Base-by-base conservation (phyloP, 2,797 vertebrate species). In the Helostoma temminkii region DNA sequence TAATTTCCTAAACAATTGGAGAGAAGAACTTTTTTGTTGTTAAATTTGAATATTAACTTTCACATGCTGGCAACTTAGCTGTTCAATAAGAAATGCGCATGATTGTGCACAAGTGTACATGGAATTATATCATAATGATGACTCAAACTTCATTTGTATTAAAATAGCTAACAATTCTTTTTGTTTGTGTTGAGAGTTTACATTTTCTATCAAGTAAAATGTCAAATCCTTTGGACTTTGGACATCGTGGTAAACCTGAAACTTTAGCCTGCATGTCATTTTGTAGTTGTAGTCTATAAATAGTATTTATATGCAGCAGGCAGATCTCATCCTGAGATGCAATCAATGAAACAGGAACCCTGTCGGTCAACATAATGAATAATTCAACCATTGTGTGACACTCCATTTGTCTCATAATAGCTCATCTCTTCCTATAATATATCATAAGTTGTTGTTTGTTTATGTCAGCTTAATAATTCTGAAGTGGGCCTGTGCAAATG, bases 331-430 rank as follows among this genome's bases (percentile, higher is more conserved):
- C 55, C 59, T 63, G 61, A 21, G 48, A 32, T 26, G 22, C 53
- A 73, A 90, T 93, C 85, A 62, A 78, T 80, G 54, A 9, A 34
- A 28, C 56, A 28, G 22, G 39, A 54, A 71, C 74, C 76, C 76
- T 24, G 45, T 73, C 74, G 83, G 66, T 55, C 62, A 70, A 19
- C 56, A 32, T 37, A 62, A 71, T 92, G 76, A 89, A 90, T 90
- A 87, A 91, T 92, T 87, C 43, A 89, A 19, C 43, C 14, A 18
- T 22, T 58, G 48, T 55, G 71, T 73, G 67, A 65, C 57, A 59
- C 59, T 30, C 55, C 34, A 55, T 76, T 81, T 71, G 24, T 81
- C 70, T 63, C 63, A 58, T 79, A 73, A 70, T 57, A 52, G 45
- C 67, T 74, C 70, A 22, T 80, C 42, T 71, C 56, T 37, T 12